These are phyloP conservation scores for Pseudomyrmex dendroicus DNA, from an alignment of 1,140 invertebrate genomes.

Conservation along the genomic window DNA sequence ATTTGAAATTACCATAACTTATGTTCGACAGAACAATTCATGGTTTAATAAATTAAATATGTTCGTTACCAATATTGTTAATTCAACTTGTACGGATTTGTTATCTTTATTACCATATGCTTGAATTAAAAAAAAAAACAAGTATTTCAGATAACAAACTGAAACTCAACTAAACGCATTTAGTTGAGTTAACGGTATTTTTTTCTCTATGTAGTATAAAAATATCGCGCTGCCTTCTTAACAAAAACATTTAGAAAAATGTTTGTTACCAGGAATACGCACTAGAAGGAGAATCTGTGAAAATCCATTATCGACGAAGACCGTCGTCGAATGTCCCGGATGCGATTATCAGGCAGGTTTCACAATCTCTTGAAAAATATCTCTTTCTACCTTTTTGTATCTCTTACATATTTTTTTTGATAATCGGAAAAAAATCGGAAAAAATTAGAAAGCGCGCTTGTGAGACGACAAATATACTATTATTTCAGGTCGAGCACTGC, in stretches of 20 bases:
- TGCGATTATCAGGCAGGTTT: conserved; percentile 83
- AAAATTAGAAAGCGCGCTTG: too few relatives aligned
- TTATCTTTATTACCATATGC: too few relatives aligned
- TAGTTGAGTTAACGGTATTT: too few relatives aligned
- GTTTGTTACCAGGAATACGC: conserved; percentile 77
- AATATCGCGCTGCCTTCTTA: neutral
- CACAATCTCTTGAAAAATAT: neutral
- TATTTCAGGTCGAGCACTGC: conserved; percentile 88
- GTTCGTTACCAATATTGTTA: too few relatives aligned
- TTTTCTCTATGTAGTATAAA: neutral
- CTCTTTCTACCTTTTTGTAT: neutral
- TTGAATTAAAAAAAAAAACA: too few relatives aligned
- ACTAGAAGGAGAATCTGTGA: conserved; percentile 87
- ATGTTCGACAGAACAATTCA: too few relatives aligned
- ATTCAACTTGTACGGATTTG: too few relatives aligned
- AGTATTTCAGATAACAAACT: too few relatives aligned
- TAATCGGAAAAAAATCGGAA: neutral
- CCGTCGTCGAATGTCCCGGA: conserved; percentile 89
- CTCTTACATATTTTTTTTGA: neutral
- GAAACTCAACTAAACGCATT: too few relatives aligned
- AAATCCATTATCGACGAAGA: conserved; percentile 87
- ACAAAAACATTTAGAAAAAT: neutral
- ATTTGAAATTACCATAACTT: too few relatives aligned
- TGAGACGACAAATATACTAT: too few relatives aligned
- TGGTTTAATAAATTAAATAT: too few relatives aligned